A percentile compares a stretch with the other conserved stretches of the same genome.
These are phyloP conservation scores for Eutrigla gurnardus DNA, from an alignment of 2,797 vertebrate genomes.

Conservation along the genomic window DNA sequence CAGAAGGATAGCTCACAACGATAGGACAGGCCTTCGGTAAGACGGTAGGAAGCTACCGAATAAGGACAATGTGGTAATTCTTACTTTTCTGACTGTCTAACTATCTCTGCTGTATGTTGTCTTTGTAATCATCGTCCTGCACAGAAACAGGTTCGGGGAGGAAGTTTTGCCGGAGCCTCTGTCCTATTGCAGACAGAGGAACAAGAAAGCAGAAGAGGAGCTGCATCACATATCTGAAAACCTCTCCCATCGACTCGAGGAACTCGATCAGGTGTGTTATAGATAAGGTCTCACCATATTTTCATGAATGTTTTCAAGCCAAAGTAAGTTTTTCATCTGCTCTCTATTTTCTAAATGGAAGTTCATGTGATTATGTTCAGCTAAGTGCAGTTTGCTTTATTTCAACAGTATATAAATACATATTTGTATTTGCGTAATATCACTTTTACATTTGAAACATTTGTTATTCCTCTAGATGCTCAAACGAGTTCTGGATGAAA, in stretches of 20 bases:
- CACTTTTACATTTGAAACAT: background rate
- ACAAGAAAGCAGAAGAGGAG: constrained; percentile 84
- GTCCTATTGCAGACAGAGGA: constrained; percentile 75
- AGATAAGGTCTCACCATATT: background rate
- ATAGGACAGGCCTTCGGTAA: constrained; percentile 47
- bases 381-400: background rate
- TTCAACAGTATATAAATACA: background rate
- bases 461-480: constrained; percentile 86
- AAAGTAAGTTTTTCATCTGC: background rate
- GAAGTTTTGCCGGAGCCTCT: constrained; percentile 67
- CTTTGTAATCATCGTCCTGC: background rate
- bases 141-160: constrained; percentile 35
- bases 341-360: background rate
- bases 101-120: background rate
- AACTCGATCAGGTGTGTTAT: constrained; percentile 89
- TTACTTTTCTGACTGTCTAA: background rate
- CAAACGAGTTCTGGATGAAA: constrained; percentile 86
- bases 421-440: background rate
- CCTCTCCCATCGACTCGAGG: constrained; percentile 86
- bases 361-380: background rate
- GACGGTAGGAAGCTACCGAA: background rate
- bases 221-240: constrained; percentile 89
- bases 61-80: background rate
- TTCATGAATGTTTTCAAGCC: background rate
- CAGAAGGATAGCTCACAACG: constrained; percentile 23